Evolutionary conservation across 1,140 invertebrate species (phyloP), one percentile per base, ranked within the genome.

Genomic region (Papilio aristodemus): DNA sequence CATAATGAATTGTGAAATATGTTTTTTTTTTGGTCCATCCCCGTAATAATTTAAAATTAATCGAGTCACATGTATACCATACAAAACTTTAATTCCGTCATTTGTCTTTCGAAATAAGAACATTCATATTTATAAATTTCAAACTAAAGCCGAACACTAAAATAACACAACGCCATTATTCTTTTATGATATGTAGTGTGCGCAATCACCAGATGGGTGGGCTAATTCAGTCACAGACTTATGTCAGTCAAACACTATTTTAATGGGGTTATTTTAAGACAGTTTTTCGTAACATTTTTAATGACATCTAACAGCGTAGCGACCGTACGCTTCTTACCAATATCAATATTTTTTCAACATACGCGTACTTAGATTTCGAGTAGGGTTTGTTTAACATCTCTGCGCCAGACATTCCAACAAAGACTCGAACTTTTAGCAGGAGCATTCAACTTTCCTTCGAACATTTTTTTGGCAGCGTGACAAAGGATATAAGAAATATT

Each of bases 161-260:
- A 62, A 62, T 60, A 62, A 19, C 59, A 62, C 17, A 62, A 5
- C 36, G 36, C 59, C 36, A 62, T 39, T 22, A 38, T 17, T 62
- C 37, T 39, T 62, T 62, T 62, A 62, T 62, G 59, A 62, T 39
- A 14, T 38, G 36, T 14, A 14, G n/a, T 39, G 59, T 62, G n/a
- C 58, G 58, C 58, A 62, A 62, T 62, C 59, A 62, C 13, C 59
- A 38, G 59, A 62, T 22, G 59, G 37, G 14, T 62, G 32, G 59
- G 59, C 14, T 62, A 62, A 62, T 62, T 62, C 39, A 62, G 59
- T 62, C 58, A 9, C 59, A 36, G 59, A 22, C 59, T 62, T 62
- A 62, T 58, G 11, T 58, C 27, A 14, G 27, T 6, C 57, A 36
- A 27, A 36, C 25, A 32, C 27, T 8, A n/a, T 14, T 58, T 58